Evolutionary conservation across 1,140 invertebrate genomes (phyloP), one percentile per base, ranked within the genome.

Genomic region (Cyclargus thomasi): DNA sequence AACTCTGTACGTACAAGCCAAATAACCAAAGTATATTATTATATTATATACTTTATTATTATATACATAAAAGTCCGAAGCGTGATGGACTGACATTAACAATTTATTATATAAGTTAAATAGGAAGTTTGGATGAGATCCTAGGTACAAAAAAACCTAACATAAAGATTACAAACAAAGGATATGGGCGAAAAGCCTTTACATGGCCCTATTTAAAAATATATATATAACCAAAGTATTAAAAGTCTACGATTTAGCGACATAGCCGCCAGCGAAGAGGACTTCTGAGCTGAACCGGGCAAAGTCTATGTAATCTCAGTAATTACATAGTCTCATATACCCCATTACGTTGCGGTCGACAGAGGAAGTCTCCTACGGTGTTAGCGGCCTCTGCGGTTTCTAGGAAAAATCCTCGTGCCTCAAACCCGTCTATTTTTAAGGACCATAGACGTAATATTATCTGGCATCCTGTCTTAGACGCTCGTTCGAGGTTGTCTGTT

Each of bases 351-450:
- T 75, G 75, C 71, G 75, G 75, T 77, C 62, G 20, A 16, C 70
- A 62, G 14, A 84, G 83, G 83, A 85, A 85, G 83, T 81, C 76
- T 77, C 75, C 71, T 78, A 74, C 67, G 72, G 74, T 68, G 72
- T 53, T 29, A 64, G 55, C 74, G 74, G 72, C 71, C 36, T 64
- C 67, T 85, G 83, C 64, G 83, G 85, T 85, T 83, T 73, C 67
- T 74, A 75, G 77, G 71, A 72, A 77, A 75, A 78, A 74, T 74
- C 65, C 70, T 81, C 83, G 78, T 75, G 79, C 17, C 14, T 17
- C n/a, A 18, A 17, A 17, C 14, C 4, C 47, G 53, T 55, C 20
- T 59, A 59, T 59, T 59, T 59, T 20, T 59, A 59, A 47, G 39
- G 39, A 16, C 39, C 39, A 47, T 29, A 29, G 39, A 47, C 39